Evolutionary conservation across 2,113 vertebrate genomes (phyloP).

Genomic region (Pogonocichla stellata): DNA sequence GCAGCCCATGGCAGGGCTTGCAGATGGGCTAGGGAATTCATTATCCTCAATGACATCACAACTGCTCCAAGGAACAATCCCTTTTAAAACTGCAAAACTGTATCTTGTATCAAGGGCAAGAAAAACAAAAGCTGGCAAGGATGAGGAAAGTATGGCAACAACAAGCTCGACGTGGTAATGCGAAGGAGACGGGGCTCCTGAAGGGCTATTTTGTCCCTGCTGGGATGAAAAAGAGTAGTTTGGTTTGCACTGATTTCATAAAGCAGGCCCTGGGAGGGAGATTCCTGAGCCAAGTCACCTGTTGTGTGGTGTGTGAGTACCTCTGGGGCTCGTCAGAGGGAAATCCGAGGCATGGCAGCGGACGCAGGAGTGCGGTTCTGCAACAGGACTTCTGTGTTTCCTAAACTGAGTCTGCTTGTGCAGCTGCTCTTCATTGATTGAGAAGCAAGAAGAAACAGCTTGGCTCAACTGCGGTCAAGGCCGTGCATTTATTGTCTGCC

Average conservation of each 20-base stretch:
- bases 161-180: rapidly evolving
- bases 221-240: background rate
- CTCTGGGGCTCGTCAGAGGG: background rate
- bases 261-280: background rate
- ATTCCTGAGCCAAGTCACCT: background rate
- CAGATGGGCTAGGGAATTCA: background rate
- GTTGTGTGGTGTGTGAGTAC: background rate
- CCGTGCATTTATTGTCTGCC: background rate
- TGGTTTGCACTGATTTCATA: background rate
- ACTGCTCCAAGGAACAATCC: background rate
- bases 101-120: background rate
- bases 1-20: background rate
- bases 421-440: background rate
- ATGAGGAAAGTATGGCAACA: background rate
- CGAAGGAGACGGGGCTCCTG: background rate
- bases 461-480: background rate
- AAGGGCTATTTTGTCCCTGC: background rate
- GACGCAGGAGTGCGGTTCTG: background rate
- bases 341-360: background rate
- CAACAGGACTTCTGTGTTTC: background rate
- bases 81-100: rapidly evolving
- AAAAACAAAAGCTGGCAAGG: background rate
- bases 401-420: background rate
- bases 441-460: background rate
- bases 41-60: background rate